phyloP scores from a whole-genome alignment of 2,113 vertebrate species.

The Calidris pugnax region DNA sequence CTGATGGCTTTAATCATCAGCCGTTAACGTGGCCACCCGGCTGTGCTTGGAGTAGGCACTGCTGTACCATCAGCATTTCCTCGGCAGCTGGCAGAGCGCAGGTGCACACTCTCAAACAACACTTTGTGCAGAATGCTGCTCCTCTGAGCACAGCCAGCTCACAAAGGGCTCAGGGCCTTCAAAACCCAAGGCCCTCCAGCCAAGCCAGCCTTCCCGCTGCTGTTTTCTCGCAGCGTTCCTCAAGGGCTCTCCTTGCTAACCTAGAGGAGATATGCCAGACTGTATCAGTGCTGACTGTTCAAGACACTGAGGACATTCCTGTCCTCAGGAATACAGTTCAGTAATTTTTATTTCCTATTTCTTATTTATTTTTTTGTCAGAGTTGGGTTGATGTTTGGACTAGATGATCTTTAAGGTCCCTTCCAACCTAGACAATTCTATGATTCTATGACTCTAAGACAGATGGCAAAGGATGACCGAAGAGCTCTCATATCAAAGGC shows the following conservation, averaged over 20 bases:
- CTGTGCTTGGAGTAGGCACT: background rate
- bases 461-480: background rate
- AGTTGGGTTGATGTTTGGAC: too few species aligned
- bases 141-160: background rate
- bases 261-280: background rate
- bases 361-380: too few species aligned
- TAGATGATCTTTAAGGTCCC: too few species aligned
- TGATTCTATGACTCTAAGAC: background rate
- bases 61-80: background rate
- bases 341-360: too few species aligned
- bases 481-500: background rate
- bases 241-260: background rate
- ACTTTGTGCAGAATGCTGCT: background rate
- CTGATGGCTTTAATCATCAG: background rate
- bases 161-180: background rate
- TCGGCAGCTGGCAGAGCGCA: background rate
- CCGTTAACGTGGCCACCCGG: fast-evolving
- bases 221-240: background rate
- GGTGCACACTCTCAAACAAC: background rate
- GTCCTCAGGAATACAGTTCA: too few species aligned
- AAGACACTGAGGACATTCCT: background rate
- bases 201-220: background rate
- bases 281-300: background rate
- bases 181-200: background rate
- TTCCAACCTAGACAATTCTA: too few species aligned